These are phyloP conservation scores for Luscinia megarhynchos DNA, from an alignment of 2,797 vertebrate genomes.

Conservation along the genomic window DNA sequence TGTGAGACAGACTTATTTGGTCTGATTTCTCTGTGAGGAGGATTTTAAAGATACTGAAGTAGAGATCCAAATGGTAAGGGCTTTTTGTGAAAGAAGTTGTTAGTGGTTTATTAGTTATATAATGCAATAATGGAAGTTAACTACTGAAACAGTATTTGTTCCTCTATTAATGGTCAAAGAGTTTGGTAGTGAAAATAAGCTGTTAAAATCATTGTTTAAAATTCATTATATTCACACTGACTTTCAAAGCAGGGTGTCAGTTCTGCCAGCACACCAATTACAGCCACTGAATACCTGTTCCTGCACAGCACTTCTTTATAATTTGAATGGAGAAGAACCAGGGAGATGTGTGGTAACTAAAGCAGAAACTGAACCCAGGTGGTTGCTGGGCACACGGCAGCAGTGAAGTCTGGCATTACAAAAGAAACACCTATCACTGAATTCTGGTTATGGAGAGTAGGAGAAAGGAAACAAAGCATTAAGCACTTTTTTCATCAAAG, in stretches of 20 bases:
- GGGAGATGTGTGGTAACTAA: fast-evolving
- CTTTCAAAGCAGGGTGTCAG: not conserved
- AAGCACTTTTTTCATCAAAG: not conserved
- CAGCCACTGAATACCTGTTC: not conserved
- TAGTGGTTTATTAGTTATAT: not conserved
- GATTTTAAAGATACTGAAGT: not conserved
- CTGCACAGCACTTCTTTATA: not conserved
- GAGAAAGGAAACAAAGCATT: not conserved
- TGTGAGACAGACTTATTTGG: not conserved
- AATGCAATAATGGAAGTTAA: not conserved
- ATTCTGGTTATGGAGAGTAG: not conserved
- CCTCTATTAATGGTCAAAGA: not conserved
- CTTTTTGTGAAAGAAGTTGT: not conserved
- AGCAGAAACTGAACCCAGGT: not conserved
- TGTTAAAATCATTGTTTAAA: not conserved
- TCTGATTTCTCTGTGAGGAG: not conserved
- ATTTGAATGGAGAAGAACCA: fast-evolving
- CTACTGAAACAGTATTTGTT: not conserved
- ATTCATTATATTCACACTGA: not conserved
- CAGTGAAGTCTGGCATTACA: fast-evolving
- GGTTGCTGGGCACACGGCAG: not conserved
- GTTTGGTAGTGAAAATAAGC: not conserved
- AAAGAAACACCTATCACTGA: not conserved
- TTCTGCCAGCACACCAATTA: not conserved
- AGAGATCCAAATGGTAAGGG: not conserved